Evolutionary conservation across 2,888 invertebrate genomes (phyloP).

Genomic region (Rhyacophila evoluta): DNA sequence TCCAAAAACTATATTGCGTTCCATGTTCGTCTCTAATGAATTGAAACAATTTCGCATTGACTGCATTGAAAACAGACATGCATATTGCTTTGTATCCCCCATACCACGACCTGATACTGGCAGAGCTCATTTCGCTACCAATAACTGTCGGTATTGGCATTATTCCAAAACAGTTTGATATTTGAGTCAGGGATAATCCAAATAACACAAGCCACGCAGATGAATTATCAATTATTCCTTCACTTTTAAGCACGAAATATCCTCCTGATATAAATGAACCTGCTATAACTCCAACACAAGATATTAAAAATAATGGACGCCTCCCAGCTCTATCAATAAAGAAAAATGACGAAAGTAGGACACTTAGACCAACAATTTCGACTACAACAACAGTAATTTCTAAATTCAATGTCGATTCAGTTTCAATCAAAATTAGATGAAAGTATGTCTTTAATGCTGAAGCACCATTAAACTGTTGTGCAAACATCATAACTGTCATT

Average conservation of each 20-base stretch:
- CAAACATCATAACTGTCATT: constrained; percentile 28
- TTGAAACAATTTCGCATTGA: constrained; percentile 34
- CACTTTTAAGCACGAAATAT: constrained; percentile 29
- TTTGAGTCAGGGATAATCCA: constrained; percentile 15
- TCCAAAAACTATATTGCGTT: constrained; percentile 32
- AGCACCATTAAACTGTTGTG: constrained; percentile 37
- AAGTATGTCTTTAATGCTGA: constrained; percentile 30
- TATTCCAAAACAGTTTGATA: constrained; percentile 28
- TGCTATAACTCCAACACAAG: constrained; percentile 27
- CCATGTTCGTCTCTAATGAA: constrained; percentile 26
- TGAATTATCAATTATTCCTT: not conserved
- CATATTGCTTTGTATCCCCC: constrained; percentile 36
- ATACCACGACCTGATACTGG: constrained; percentile 40
- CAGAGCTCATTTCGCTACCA: constrained; percentile 42
- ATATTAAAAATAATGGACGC: constrained; percentile 23
- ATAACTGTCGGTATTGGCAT: constrained; percentile 29
- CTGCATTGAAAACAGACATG: constrained; percentile 26
- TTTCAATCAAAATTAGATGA: constrained; percentile 32
- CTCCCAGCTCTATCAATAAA: constrained; percentile 32
- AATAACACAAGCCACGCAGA: constrained; percentile 29
- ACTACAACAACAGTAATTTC: constrained; percentile 30
- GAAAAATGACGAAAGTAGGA: constrained; percentile 17
- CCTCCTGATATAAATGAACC: constrained; percentile 31
- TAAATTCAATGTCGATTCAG: constrained; percentile 10
- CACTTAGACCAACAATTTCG: constrained; percentile 31